These are phyloP conservation scores for Erebia epiphron DNA, from an alignment of 2,888 invertebrate species.

Conservation along the genomic window DNA sequence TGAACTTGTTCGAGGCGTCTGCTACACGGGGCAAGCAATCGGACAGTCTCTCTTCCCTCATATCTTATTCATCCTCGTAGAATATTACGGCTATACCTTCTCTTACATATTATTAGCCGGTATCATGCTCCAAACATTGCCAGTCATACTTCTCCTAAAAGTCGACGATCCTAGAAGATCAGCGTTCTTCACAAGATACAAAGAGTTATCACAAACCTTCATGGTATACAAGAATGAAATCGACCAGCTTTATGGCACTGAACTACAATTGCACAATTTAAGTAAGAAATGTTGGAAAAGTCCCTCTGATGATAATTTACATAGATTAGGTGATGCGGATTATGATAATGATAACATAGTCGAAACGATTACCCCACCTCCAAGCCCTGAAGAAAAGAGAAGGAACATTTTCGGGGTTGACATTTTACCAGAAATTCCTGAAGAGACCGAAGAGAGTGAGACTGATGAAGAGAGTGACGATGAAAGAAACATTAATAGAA, in stretches of 20 bases:
- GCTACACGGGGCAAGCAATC: conserved; percentile 72
- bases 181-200: conserved; percentile 64
- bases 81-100: conserved; percentile 64
- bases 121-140: conserved; percentile 71
- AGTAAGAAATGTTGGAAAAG: conserved; percentile 76
- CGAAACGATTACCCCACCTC: conserved; percentile 70
- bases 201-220: conserved; percentile 68
- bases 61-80: conserved; percentile 65
- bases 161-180: conserved; percentile 60
- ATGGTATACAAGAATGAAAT: conserved; percentile 66
- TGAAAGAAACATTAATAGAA: conserved; percentile 47
- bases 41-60: conserved; percentile 75
- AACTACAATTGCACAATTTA: conserved; percentile 70
- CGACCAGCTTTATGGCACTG: conserved; percentile 59
- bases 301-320: conserved; percentile 72
- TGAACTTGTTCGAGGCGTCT: conserved; percentile 64
- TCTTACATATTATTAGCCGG: conserved; percentile 67
- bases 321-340: conserved; percentile 52
- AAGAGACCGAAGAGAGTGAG: conserved; percentile 74
- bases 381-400: conserved; percentile 74
- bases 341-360: conserved; percentile 53
- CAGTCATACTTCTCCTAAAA: conserved; percentile 67
- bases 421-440: conserved; percentile 80
- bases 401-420: conserved; percentile 77
- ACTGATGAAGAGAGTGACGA: conserved; percentile 52